These are phyloP conservation scores for Pseudorectes ferrugineus DNA, from an alignment of 2,113 vertebrate genomes.

Conservation along the genomic window DNA sequence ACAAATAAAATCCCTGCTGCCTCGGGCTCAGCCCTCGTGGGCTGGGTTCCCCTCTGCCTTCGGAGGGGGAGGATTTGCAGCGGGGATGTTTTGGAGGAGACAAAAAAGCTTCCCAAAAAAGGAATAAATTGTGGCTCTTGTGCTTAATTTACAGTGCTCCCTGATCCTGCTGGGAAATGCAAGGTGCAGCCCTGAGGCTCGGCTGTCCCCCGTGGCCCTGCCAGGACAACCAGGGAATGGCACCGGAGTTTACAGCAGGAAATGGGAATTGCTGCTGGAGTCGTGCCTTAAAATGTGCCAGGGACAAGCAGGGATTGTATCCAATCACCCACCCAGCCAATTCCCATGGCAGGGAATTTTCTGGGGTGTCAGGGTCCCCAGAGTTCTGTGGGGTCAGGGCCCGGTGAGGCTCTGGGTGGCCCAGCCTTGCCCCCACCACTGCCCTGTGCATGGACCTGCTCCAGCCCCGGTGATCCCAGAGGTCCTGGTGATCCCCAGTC, in stretches of 20 bases:
- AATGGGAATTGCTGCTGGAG: background rate
- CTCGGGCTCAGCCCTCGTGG: background rate
- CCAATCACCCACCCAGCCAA: accelerated
- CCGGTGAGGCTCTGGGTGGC: background rate
- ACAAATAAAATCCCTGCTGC: background rate
- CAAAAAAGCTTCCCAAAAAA: constrained; percentile 38
- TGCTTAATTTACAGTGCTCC: background rate
- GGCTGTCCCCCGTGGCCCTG: background rate
- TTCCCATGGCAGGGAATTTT: too few species aligned
- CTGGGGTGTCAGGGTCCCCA: background rate
- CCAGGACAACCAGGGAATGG: background rate
- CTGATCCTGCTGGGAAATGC: background rate
- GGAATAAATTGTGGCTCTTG: background rate
- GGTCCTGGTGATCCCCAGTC: background rate
- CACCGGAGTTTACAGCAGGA: accelerated
- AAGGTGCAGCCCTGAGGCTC: background rate
- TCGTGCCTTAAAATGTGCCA: accelerated
- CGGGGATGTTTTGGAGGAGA: background rate
- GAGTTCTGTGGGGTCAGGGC: background rate
- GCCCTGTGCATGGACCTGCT: background rate
- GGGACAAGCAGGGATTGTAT: background rate
- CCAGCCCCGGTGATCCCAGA: background rate
- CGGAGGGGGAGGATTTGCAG: background rate
- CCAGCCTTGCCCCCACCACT: background rate
- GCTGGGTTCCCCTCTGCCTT: background rate